A percentile compares a stretch with the other conserved stretches of the same genome.
phyloP scores from a whole-genome alignment of 2,888 invertebrate species.

The Spodoptera picta region DNA sequence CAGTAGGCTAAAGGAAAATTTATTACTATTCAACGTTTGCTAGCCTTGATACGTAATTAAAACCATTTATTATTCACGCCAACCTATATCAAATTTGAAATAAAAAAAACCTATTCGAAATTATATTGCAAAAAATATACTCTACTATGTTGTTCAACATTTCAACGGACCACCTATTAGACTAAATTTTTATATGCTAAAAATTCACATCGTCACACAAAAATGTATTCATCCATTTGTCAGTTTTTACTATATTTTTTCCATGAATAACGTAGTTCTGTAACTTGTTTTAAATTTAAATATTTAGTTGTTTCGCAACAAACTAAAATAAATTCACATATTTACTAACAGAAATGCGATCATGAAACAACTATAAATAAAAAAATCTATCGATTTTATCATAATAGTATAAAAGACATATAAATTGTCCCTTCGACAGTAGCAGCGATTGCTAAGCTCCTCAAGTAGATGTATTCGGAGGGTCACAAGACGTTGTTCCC shows the following conservation, averaged over 20 bases:
- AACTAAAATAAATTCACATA: no score
- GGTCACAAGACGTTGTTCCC: conserved; percentile 77
- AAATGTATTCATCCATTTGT: no score
- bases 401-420: conserved; percentile 27
- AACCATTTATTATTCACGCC: conserved; percentile 41
- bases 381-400: no score
- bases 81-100: conserved; percentile 33
- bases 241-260: no score
- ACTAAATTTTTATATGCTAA: neutral
- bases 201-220: no score
- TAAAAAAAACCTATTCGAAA: conserved; percentile 21
- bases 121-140: conserved; percentile 16
- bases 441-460: conserved; percentile 53
- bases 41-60: conserved; percentile 34
- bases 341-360: no score
- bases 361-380: no score
- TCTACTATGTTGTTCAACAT: conserved; percentile 13
- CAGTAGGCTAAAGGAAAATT: conserved; percentile 7
- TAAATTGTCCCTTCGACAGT: conserved; percentile 45
- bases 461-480: conserved; percentile 78
- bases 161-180: neutral
- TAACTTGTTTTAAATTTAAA: no score
- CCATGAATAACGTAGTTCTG: no score
- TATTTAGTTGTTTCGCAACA: no score
- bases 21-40: conserved; percentile 29